Conservation (phyloP, 1,140 invertebrate species). For the Bombus sibiricus region DNA sequence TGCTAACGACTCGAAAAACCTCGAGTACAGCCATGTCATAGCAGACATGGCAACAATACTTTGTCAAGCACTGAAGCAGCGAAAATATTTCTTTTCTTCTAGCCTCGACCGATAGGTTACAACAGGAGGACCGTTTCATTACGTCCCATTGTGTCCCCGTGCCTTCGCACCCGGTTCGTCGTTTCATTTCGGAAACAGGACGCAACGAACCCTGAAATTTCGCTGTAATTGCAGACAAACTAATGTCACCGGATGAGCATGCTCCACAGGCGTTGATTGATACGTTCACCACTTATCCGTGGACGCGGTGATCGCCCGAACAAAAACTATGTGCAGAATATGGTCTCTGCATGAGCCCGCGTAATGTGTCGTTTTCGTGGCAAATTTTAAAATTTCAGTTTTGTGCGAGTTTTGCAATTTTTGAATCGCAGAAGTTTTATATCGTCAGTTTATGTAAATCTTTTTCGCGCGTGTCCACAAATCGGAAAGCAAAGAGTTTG, state of each 20-base stretch:
- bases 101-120: conserved; percentile 8
- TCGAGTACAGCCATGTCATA: neutral
- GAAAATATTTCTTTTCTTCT: conserved; percentile 33
- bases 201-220: conserved; percentile 48
- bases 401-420: neutral
- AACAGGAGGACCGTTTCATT: conserved; percentile 51
- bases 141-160: conserved; percentile 35
- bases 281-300: conserved; percentile 58
- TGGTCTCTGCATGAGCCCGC: neutral
- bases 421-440: no score
- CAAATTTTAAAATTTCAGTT: neutral
- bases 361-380: neutral
- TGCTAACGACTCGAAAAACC: conserved; percentile 9
- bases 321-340: neutral
- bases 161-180: conserved; percentile 16
- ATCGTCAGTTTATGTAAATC: neutral
- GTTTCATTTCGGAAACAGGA: conserved; percentile 23
- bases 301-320: neutral
- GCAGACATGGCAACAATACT: conserved; percentile 39
- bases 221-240: conserved; percentile 63
- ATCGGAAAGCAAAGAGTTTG: no score
- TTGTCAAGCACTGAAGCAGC: conserved; percentile 26
- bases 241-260: conserved; percentile 58
- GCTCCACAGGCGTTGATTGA: conserved; percentile 53
- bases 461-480: no score